Evolutionary conservation across 2,888 invertebrate genomes (phyloP).

Genomic region (Phorcus lineatus): DNA sequence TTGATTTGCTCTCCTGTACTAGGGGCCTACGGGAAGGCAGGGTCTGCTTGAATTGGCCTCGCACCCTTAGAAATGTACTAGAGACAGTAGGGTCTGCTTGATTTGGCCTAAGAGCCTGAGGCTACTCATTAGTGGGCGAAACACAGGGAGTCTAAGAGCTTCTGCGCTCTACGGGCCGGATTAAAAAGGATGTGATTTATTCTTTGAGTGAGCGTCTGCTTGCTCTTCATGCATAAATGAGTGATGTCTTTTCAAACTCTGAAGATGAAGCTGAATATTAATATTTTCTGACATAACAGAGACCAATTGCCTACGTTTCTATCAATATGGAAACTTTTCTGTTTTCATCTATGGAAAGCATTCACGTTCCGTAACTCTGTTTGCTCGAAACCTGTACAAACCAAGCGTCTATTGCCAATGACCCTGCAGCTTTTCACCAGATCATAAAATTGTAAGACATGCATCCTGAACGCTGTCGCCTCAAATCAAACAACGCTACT

Average conservation of each 20-base stretch:
- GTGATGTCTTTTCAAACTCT: not conserved
- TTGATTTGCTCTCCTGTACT: no score
- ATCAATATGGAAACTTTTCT: not conserved
- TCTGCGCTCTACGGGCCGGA: not conserved
- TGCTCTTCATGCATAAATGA: slow-evolving; percentile 15
- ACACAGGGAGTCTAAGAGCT: not conserved
- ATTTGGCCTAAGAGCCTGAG: not conserved
- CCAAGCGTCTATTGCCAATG: not conserved
- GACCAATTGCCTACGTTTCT: not conserved
- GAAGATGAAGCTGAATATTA: slow-evolving; percentile 14
- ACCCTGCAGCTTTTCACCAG: no score
- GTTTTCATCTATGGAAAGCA: not conserved
- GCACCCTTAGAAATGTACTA: no score
- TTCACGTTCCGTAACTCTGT: not conserved
- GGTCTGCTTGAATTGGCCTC: no score
- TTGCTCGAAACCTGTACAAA: not conserved
- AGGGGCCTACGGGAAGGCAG: no score
- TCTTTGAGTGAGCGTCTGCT: slow-evolving; percentile 16
- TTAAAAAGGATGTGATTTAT: slow-evolving; percentile 23
- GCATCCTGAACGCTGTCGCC: no score
- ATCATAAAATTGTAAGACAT: no score
- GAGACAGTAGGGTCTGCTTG: no score
- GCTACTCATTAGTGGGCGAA: slow-evolving; percentile 7
- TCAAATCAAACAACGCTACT: no score
- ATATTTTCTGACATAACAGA: slow-evolving; percentile 25